A percentile compares a stretch with the other conserved stretches of the same genome.
These are phyloP conservation scores for Macrophya annulata DNA, from an alignment of 2,888 invertebrate genomes.

Conservation along the genomic window DNA sequence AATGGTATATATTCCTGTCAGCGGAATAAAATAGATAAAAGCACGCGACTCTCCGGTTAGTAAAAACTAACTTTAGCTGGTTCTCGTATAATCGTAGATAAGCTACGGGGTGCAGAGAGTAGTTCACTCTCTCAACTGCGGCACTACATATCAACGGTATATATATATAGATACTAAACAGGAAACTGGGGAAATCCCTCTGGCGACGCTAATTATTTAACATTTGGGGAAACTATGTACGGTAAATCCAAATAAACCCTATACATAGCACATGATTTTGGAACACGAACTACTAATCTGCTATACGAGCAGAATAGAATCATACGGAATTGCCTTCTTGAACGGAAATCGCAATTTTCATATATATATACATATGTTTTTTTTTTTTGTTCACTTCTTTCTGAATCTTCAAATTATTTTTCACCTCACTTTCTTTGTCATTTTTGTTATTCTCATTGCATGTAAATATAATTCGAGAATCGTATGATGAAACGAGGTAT, in stretches of 20 bases:
- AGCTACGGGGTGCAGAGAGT: constrained; percentile 41
- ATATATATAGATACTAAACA: not conserved
- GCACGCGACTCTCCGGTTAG: constrained; percentile 26
- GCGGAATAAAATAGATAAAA: constrained; percentile 40
- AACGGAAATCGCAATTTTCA: not conserved
- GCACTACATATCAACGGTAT: not conserved
- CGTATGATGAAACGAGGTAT: too few relatives aligned
- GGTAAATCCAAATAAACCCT: constrained; percentile 35
- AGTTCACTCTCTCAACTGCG: constrained; percentile 16
- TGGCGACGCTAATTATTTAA: constrained; percentile 46
- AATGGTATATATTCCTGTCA: not conserved
- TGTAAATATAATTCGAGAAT: not conserved
- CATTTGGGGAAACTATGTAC: constrained; percentile 20
- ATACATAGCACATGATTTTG: constrained; percentile 24
- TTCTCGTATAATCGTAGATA: constrained; percentile 38
- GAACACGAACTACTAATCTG: constrained; percentile 9
- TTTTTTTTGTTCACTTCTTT: not conserved
- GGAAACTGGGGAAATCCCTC: constrained; percentile 34
- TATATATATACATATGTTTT: too few relatives aligned
- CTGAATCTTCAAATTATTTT: not conserved
- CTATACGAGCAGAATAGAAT: constrained; percentile 5
- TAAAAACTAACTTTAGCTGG: constrained; percentile 40
- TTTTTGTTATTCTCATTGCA: not conserved
- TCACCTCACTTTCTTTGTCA: not conserved
- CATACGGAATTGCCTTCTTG: not conserved